These are phyloP conservation scores for Falco concolor DNA, from an alignment of 2,797 vertebrate genomes.

Conservation along the genomic window DNA sequence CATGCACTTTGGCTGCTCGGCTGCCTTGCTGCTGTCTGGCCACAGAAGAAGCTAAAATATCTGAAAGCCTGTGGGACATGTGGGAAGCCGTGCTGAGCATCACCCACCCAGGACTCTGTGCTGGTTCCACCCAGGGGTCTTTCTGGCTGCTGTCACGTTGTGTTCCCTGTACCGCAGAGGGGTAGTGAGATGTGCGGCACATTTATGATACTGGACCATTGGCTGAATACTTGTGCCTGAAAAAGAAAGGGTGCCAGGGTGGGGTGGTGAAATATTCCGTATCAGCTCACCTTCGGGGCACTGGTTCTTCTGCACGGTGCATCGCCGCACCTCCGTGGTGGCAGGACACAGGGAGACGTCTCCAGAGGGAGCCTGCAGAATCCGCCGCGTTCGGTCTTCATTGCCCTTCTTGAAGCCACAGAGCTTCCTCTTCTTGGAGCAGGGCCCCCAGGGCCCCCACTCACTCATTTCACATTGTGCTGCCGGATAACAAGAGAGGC, in stretches of 20 bases:
- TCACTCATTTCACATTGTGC: conserved; percentile 91
- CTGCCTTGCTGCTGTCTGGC: background rate
- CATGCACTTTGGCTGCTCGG: background rate
- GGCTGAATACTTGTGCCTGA: background rate
- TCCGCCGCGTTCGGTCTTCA: conserved; percentile 80
- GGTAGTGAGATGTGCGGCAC: rapidly evolving
- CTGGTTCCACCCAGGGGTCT: background rate
- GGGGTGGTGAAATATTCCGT: rapidly evolving
- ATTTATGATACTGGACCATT: background rate
- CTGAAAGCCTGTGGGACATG: background rate
- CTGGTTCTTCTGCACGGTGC: conserved; percentile 81
- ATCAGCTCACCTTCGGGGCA: conserved; percentile 80
- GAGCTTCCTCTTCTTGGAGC: conserved; percentile 90
- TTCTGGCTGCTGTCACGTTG: rapidly evolving
- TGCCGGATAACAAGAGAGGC: conserved; percentile 30
- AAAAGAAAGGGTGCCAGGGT: background rate
- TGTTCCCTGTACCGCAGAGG: background rate
- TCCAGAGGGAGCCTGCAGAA: conserved; percentile 75
- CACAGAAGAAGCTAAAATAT: background rate
- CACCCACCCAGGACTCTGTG: background rate
- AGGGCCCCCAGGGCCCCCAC: conserved; percentile 91
- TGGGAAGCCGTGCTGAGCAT: background rate
- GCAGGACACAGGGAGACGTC: conserved; percentile 77
- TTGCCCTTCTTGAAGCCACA: conserved; percentile 94
- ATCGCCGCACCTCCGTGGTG: conserved; percentile 83